Evolutionary conservation across 2,797 vertebrate genomes (phyloP).

Genomic region (Tokudaia muenninki): DNA sequence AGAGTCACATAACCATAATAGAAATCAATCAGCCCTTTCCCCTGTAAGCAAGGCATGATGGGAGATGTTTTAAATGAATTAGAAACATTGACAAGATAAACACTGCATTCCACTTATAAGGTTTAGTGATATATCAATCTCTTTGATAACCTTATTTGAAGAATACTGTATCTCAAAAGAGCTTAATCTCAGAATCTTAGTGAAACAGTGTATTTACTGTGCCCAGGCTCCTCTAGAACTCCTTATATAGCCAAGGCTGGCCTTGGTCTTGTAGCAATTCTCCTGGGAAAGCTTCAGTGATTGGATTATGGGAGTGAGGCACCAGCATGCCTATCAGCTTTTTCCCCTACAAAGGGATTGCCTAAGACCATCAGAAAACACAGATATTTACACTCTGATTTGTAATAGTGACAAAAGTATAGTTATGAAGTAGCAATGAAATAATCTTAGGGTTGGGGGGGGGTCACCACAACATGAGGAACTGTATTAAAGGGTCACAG

Average conservation of each 20-base stretch:
- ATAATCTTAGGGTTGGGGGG: not conserved
- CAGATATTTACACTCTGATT: not conserved
- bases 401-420: not conserved
- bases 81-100: not conserved
- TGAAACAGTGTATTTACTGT: not conserved
- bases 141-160: not conserved
- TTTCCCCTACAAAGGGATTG: not conserved
- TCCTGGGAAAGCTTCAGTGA: not conserved
- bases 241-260: not conserved
- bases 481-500: not conserved
- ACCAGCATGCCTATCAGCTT: not conserved
- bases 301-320: not conserved
- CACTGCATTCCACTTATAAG: not conserved
- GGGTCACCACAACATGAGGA: not conserved
- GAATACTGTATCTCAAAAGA: not conserved
- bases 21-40: not conserved
- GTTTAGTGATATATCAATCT: not conserved
- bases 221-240: not conserved
- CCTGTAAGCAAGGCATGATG: not conserved
- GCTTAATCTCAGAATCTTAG: not conserved
- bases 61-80: not conserved
- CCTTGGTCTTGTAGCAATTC: not conserved
- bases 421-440: not conserved
- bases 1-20: not conserved
- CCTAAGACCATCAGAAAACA: not conserved